phyloP scores from a whole-genome alignment of 2,888 invertebrate species.

The Volucella zonaria region DNA sequence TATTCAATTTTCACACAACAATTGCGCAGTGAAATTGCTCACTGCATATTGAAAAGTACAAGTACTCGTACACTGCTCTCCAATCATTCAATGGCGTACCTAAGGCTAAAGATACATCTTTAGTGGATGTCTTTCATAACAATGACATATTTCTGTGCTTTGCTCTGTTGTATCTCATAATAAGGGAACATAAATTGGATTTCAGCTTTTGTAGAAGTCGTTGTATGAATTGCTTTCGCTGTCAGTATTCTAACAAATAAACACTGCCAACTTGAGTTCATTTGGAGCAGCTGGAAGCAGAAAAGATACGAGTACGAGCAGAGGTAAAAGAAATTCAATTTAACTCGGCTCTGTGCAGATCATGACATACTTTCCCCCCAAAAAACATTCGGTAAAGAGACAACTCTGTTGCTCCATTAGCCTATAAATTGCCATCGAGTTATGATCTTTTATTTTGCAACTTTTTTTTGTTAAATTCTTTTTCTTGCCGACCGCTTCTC shows the following conservation, averaged over 20 bases:
- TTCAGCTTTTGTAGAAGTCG: not conserved
- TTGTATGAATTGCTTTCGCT: constrained; percentile 64
- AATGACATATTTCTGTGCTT: constrained; percentile 50
- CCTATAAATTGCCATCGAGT: constrained; percentile 46
- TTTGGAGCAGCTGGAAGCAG: constrained; percentile 18
- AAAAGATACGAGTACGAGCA: not conserved
- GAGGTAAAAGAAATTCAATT: constrained; percentile 48
- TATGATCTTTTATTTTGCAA: constrained; percentile 40
- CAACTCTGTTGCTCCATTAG: constrained; percentile 42
- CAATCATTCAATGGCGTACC: not conserved
- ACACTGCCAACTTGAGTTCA: constrained; percentile 48
- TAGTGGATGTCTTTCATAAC: constrained; percentile 45
- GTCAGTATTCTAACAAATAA: constrained; percentile 33
- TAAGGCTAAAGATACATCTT: not conserved
- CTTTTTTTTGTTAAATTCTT: constrained; percentile 2
- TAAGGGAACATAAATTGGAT: not conserved
- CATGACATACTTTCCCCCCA: constrained; percentile 67
- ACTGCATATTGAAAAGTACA: constrained; percentile 4
- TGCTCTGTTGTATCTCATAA: constrained; percentile 18
- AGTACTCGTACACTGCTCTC: constrained; percentile 4
- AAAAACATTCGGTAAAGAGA: constrained; percentile 26
- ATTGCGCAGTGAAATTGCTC: constrained; percentile 50
- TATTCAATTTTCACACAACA: constrained; percentile 46
- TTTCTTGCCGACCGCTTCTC: no score
- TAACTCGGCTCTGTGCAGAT: constrained; percentile 4